These are phyloP conservation scores for Oppia nitens DNA, from an alignment of 1,140 invertebrate genomes.

Conservation along the genomic window DNA sequence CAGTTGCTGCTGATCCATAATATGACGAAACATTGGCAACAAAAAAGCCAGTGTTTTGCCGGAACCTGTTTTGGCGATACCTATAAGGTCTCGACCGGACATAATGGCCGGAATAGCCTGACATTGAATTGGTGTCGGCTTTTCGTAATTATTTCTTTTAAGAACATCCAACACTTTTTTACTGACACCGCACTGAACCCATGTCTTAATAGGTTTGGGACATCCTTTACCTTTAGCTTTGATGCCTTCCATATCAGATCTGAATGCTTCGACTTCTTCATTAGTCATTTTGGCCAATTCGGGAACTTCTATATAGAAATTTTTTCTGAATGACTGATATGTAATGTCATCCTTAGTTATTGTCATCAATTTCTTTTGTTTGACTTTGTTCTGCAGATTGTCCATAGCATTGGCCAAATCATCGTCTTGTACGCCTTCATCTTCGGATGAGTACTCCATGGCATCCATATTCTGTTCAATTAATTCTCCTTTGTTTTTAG, in stretches of 20 bases:
- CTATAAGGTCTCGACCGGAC: slow-evolving; percentile 88
- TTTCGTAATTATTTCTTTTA: slow-evolving; percentile 78
- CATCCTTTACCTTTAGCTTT: slow-evolving; percentile 56
- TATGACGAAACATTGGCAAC: slow-evolving; percentile 94
- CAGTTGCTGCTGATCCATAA: slow-evolving; percentile 77
- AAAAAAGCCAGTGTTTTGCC: slow-evolving; percentile 98
- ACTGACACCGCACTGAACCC: slow-evolving; percentile 96
- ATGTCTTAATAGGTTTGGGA: slow-evolving; percentile 85
- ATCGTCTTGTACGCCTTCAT: slow-evolving; percentile 49
- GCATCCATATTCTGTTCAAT: slow-evolving; percentile 96
- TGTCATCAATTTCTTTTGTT: slow-evolving; percentile 62
- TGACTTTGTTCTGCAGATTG: slow-evolving; percentile 65
- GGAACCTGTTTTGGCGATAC: slow-evolving; percentile 92
- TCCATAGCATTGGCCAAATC: slow-evolving; percentile 79
- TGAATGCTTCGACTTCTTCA: slow-evolving; percentile 40
- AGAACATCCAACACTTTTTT: slow-evolving; percentile 88
- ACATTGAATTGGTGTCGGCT: slow-evolving; percentile 95
- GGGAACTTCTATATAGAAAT: slow-evolving; percentile 90
- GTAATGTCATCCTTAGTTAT: slow-evolving; percentile 44
- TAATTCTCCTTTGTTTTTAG: slow-evolving; percentile 61
- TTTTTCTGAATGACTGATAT: slow-evolving; percentile 79
- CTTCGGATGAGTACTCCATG: slow-evolving; percentile 91
- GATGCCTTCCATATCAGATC: slow-evolving; percentile 40
- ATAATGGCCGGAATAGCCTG: slow-evolving; percentile 98
- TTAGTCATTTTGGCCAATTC: slow-evolving; percentile 74